phyloP scores from a whole-genome alignment of 2,888 invertebrate species.

The Drosophila neotestacea region DNA sequence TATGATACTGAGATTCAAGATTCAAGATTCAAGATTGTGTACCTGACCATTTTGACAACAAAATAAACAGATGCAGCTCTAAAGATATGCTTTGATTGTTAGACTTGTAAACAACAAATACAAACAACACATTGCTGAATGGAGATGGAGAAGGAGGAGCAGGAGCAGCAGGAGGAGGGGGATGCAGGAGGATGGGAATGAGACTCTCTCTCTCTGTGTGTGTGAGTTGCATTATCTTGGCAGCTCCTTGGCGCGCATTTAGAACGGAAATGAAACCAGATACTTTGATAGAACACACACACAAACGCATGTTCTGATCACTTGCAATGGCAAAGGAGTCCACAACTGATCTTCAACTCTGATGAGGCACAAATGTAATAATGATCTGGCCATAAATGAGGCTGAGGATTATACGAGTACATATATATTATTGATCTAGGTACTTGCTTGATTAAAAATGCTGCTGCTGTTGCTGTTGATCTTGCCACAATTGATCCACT shows the following conservation, averaged over 20 bases:
- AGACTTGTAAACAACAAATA: conserved; percentile 75
- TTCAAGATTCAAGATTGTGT: conserved; percentile 29
- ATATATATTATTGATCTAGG: conserved; percentile 55
- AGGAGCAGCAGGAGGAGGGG: conserved; percentile 12
- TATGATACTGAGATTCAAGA: conserved; percentile 14
- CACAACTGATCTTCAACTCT: conserved; percentile 51
- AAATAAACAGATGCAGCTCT: conserved; percentile 75
- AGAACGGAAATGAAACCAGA: conserved; percentile 85
- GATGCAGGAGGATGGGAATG: background rate
- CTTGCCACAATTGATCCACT: conserved; percentile 33
- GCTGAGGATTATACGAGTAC: conserved; percentile 2
- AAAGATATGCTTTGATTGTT: conserved; percentile 76
- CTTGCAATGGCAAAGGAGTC: conserved; percentile 11
- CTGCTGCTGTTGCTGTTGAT: conserved; percentile 43
- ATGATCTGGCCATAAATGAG: conserved; percentile 61
- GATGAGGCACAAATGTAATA: conserved; percentile 52
- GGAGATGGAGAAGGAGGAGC: conserved; percentile 15
- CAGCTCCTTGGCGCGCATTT: conserved; percentile 72
- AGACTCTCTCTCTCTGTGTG: conserved; percentile 9
- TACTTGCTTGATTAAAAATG: conserved; percentile 50
- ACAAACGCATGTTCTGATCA: conserved; percentile 26
- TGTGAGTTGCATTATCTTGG: conserved; percentile 65
- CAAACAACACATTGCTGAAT: conserved; percentile 39
- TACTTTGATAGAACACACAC: conserved; percentile 68
- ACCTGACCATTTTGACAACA: conserved; percentile 78